phyloP scores from a whole-genome alignment of 2,797 vertebrate genomes.

The Xerus rutilus region DNA sequence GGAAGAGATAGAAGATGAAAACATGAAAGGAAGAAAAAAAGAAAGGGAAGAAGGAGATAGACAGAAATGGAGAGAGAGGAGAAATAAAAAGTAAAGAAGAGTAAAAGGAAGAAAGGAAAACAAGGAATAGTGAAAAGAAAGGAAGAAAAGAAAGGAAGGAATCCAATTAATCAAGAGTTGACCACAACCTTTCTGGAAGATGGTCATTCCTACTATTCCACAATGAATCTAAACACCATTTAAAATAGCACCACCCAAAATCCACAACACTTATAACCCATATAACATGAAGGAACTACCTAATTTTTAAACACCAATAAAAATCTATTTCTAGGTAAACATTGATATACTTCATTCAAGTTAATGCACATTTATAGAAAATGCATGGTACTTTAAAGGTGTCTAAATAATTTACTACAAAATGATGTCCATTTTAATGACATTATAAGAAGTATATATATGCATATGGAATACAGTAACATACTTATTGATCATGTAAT shows the following conservation, averaged over 20 bases:
- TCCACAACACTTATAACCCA: not conserved
- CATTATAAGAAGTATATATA: constrained; percentile 44
- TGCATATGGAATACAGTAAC: not conserved
- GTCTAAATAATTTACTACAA: constrained; percentile 53
- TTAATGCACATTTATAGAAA: not conserved
- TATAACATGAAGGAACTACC: not conserved
- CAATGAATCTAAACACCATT: not conserved
- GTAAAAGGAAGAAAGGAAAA: not conserved
- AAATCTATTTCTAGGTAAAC: constrained; percentile 37
- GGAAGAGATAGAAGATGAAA: not conserved
- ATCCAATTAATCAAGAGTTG: not conserved
- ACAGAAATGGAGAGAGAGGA: not conserved
- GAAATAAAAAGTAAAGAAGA: not conserved
- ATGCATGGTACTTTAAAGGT: not conserved
- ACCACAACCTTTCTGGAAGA: not conserved
- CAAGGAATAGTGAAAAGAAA: not conserved
- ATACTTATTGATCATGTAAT: constrained; percentile 26
- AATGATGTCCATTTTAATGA: constrained; percentile 54
- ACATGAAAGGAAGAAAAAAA: not conserved
- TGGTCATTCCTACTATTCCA: not conserved
- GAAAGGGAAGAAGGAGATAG: not conserved
- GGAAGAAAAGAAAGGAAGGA: not conserved
- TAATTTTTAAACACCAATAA: not conserved
- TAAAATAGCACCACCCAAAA: not conserved
- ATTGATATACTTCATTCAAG: not conserved